phyloP scores from a whole-genome alignment of 2,797 vertebrate species.

The Anas acuta region DNA sequence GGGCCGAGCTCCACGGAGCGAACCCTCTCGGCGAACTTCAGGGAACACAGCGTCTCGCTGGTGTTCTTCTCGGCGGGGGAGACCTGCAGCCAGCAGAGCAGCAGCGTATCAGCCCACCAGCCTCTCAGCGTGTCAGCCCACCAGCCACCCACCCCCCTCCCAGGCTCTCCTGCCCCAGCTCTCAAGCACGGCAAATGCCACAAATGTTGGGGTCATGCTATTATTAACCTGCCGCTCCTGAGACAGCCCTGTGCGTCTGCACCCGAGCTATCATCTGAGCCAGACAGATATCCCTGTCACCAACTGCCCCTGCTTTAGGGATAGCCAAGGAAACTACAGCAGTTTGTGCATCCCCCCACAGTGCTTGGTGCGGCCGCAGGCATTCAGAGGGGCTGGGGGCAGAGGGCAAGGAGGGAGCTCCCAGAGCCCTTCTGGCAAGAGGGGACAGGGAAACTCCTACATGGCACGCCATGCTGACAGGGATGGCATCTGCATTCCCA shows the following conservation, averaged over 20 bases:
- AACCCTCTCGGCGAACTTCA: slow-evolving; percentile 95
- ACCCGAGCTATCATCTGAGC: not conserved
- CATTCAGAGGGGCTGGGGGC: too few relatives aligned
- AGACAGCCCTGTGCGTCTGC: rapidly evolving
- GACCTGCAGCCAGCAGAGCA: slow-evolving; percentile 77
- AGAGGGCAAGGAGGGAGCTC: too few relatives aligned
- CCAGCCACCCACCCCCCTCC: not conserved
- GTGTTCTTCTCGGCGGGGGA: slow-evolving; percentile 88
- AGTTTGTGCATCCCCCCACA: rapidly evolving
- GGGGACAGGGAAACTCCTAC: too few relatives aligned
- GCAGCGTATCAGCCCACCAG: not conserved
- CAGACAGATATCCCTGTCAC: not conserved
- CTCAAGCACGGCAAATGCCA: too few relatives aligned
- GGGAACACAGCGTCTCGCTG: slow-evolving; percentile 94
- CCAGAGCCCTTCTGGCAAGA: too few relatives aligned
- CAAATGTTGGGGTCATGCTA: not conserved
- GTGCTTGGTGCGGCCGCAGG: rapidly evolving
- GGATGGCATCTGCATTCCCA: too few relatives aligned
- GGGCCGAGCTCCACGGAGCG: slow-evolving; percentile 90
- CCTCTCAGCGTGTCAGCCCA: not conserved
- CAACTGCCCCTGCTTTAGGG: rapidly evolving
- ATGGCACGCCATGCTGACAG: too few relatives aligned
- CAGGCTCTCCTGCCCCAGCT: not conserved
- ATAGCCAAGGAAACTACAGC: not conserved
- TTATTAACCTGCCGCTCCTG: not conserved